Conservation (phyloP, 2,797 vertebrate genomes). For the Chrysocyon brachyurus region DNA sequence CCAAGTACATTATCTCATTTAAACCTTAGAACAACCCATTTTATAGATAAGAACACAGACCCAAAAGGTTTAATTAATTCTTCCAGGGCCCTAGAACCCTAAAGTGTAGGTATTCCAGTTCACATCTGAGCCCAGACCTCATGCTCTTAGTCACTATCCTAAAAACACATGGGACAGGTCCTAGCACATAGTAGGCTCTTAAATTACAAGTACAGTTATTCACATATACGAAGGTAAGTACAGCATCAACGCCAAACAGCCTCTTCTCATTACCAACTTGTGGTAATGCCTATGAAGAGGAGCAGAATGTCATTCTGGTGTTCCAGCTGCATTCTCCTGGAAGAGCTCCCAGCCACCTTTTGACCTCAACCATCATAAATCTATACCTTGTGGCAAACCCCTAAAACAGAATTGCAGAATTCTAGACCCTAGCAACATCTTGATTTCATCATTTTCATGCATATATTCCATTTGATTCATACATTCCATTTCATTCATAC, state of each 20-base stretch:
- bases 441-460: constrained; percentile 29
- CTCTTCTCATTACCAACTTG: background rate
- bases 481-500: background rate
- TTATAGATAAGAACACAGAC: background rate
- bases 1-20: constrained; percentile 27
- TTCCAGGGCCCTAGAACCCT: background rate
- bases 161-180: background rate
- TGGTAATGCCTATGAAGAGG: background rate
- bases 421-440: background rate
- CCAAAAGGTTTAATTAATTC: constrained; percentile 18
- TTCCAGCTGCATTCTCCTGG: background rate
- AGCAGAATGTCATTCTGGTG: constrained; percentile 7
- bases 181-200: background rate
- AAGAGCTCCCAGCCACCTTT: background rate
- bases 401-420: background rate
- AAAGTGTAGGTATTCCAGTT: background rate
- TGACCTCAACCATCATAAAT: background rate
- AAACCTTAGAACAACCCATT: background rate
- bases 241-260: background rate
- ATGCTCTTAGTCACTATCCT: background rate
- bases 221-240: background rate
- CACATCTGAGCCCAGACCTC: constrained; percentile 7
- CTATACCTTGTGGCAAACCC: background rate
- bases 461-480: background rate
- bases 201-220: background rate